These are phyloP conservation scores for Pteropus alecto DNA, from an alignment of 2,113 vertebrate species.

Conservation along the genomic window DNA sequence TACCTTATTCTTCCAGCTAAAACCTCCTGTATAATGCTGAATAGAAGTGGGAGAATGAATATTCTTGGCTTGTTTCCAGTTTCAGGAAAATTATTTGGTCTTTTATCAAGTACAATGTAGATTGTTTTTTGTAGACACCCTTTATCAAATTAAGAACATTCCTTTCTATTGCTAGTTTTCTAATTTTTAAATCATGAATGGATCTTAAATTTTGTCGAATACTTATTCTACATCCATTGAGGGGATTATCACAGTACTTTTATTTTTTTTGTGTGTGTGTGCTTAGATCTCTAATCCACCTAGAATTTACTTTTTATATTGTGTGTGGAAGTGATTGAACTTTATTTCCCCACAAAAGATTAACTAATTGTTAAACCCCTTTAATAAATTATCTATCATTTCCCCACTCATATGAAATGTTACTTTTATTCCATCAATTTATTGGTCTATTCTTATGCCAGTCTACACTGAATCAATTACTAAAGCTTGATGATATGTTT, in stretches of 20 bases:
- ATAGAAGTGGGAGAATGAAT: background rate
- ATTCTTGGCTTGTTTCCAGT: background rate
- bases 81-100: background rate
- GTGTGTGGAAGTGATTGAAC: background rate
- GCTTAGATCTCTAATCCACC: background rate
- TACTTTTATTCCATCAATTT: background rate
- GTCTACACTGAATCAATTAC: background rate
- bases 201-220: conserved; percentile 24
- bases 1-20: background rate
- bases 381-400: background rate
- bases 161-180: conserved; percentile 36
- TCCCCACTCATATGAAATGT: background rate
- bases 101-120: background rate
- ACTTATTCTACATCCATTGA: background rate
- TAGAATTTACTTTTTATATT: conserved; percentile 25
- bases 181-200: background rate
- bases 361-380: conserved; percentile 3
- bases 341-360: background rate
- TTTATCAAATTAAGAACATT: conserved; percentile 2
- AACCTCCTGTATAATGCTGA: background rate
- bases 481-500: background rate
- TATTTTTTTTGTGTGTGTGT: conserved; percentile 1
- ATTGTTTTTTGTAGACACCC: background rate
- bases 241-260: background rate
- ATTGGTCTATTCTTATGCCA: background rate